phyloP scores from a whole-genome alignment of 2,888 invertebrate genomes.

The Cryptocheilus praepositus region DNA sequence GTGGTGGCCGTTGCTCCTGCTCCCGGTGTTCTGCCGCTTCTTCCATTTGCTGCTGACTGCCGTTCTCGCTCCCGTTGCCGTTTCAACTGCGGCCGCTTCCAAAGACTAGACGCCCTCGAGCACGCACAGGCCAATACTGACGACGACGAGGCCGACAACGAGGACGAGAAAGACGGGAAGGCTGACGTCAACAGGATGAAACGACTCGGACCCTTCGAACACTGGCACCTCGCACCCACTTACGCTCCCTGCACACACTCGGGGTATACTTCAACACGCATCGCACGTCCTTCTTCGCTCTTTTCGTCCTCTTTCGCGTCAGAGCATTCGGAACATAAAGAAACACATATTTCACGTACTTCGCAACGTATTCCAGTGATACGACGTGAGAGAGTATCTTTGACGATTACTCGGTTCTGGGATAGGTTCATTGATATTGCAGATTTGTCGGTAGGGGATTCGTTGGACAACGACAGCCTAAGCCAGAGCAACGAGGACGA shows the following conservation, averaged over 20 bases:
- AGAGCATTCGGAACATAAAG: not conserved
- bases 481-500: constrained; percentile 41
- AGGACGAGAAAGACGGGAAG: too few relatives aligned
- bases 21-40: constrained; percentile 6
- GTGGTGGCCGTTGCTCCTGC: constrained; percentile 42
- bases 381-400: not conserved
- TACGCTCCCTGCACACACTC: too few relatives aligned
- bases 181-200: too few relatives aligned
- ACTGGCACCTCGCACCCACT: too few relatives aligned
- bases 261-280: not conserved
- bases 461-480: constrained; percentile 29
- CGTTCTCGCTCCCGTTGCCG: not conserved
- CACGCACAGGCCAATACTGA: constrained; percentile 11
- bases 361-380: too few relatives aligned
- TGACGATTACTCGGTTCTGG: constrained; percentile 12
- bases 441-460: constrained; percentile 26
- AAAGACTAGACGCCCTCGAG: not conserved
- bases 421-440: constrained; percentile 17
- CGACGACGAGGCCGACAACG: constrained; percentile 9
- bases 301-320: not conserved
- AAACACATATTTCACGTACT: not conserved
- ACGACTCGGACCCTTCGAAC: too few relatives aligned
- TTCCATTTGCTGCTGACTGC: constrained; percentile 12
- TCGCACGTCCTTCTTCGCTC: not conserved
- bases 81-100: not conserved